These are phyloP conservation scores for Exephanes ischioxanthus DNA, from an alignment of 2,888 invertebrate species.

Conservation along the genomic window DNA sequence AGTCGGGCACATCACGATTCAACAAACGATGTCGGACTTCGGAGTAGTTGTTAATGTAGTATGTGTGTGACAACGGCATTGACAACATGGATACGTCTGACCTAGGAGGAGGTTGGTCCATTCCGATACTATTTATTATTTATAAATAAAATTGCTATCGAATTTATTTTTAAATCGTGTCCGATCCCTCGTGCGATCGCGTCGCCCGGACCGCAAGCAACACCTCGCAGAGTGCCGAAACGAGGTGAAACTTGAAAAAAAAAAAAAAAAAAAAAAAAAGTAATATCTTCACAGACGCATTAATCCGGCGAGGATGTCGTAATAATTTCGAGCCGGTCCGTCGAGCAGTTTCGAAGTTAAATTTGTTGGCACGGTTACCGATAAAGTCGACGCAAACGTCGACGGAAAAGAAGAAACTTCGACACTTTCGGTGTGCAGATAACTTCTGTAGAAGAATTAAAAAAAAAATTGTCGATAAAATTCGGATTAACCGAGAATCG, in stretches of 20 bases:
- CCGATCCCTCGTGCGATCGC: neutral
- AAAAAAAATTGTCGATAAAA: neutral
- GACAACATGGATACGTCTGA: constrained; percentile 85
- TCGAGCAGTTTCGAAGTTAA: neutral
- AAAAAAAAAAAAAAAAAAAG: neutral
- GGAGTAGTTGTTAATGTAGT: constrained; percentile 85
- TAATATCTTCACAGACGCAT: too few relatives aligned
- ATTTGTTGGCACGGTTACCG: neutral
- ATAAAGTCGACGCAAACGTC: neutral
- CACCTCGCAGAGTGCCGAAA: neutral
- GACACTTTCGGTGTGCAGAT: neutral
- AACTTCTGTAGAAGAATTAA: neutral
- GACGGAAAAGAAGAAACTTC: neutral
- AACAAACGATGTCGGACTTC: constrained; percentile 84
- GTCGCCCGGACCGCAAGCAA: neutral
- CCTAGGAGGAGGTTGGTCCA: constrained; percentile 84
- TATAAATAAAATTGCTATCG: constrained; percentile 11
- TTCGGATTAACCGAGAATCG: neutral
- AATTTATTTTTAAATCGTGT: neutral
- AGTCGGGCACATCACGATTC: constrained; percentile 77
- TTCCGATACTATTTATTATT: constrained; percentile 62
- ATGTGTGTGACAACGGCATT: constrained; percentile 85
- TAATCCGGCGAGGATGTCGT: neutral
- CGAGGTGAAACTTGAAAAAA: neutral
- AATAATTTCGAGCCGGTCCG: neutral